phyloP scores from a whole-genome alignment of 2,113 vertebrate species.

The Chrysochloris asiatica region DNA sequence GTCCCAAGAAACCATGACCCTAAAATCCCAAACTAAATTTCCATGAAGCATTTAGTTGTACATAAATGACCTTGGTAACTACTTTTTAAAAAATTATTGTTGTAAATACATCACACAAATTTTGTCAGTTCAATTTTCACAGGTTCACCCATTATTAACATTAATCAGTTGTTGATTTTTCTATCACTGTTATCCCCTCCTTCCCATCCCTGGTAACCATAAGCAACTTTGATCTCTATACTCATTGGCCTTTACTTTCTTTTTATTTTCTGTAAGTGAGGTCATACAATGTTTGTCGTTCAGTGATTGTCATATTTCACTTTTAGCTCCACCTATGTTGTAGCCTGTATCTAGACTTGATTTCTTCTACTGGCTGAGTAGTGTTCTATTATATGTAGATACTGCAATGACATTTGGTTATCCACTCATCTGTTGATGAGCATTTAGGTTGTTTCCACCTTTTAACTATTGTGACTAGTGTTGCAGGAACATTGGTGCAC shows the following conservation, averaged over 20 bases:
- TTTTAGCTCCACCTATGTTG: not conserved
- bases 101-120: not conserved
- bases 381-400: no score
- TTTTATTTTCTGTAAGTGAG: not conserved
- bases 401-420: no score
- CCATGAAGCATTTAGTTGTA: not conserved
- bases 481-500: no score
- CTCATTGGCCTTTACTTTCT: not conserved
- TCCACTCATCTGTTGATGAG: no score
- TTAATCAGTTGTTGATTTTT: not conserved
- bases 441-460: no score
- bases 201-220: not conserved
- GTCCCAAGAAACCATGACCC: no score
- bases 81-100: no score
- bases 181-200: not conserved
- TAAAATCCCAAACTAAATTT: not conserved
- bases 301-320: not conserved
- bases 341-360: not conserved
- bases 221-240: not conserved
- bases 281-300: not conserved
- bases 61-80: not conserved
- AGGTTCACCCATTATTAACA: not conserved
- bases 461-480: no score
- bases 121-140: not conserved
- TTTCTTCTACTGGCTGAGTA: not conserved